Conservation (phyloP, 2,113 vertebrate species). For the Ariopsis seemanni region DNA sequence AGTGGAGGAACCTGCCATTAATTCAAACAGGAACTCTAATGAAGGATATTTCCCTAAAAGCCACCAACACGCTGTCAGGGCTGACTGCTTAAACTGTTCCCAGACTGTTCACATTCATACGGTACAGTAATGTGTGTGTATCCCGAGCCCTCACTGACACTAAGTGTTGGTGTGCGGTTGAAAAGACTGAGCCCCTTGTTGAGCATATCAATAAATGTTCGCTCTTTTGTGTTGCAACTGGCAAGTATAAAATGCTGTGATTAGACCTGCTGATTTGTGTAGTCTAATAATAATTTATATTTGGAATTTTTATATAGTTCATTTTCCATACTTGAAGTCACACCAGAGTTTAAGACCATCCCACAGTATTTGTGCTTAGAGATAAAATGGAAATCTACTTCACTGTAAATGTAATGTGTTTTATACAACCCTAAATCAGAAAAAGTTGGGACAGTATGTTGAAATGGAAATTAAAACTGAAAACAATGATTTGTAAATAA, state of each 20-base stretch:
- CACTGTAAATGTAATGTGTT: not conserved
- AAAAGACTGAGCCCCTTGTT: conserved; percentile 22
- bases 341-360: not conserved
- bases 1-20: not conserved
- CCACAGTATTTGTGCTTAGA: not conserved
- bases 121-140: conserved; percentile 6
- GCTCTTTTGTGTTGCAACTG: conserved; percentile 8
- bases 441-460: too few species aligned
- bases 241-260: conserved; percentile 12
- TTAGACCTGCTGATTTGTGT: not conserved
- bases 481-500: not conserved
- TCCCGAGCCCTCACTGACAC: not conserved
- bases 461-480: too few species aligned
- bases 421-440: not conserved
- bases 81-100: conserved; percentile 34
- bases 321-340: not conserved
- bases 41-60: conserved; percentile 1
- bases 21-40: conserved; percentile 1
- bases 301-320: not conserved
- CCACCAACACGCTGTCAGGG: not conserved
- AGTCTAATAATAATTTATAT: not conserved
- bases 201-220: conserved; percentile 28
- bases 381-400: not conserved
- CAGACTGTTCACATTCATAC: conserved; percentile 20
- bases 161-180: conserved; percentile 27